phyloP scores from a whole-genome alignment of 1,140 invertebrate genomes.

The Vanessa atalanta region DNA sequence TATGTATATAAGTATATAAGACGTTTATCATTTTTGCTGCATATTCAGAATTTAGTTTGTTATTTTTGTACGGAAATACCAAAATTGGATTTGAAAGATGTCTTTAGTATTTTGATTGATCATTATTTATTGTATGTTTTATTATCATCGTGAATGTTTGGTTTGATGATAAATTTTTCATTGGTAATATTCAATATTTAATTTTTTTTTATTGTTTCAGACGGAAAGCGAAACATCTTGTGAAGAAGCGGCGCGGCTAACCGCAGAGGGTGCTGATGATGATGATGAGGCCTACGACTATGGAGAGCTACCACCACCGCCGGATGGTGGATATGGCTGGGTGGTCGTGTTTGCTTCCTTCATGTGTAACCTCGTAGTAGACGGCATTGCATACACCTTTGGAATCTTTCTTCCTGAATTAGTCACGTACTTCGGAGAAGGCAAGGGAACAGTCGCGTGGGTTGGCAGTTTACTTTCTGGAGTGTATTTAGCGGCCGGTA shows the following conservation, averaged over 20 bases:
- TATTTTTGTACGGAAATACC: slow-evolving; percentile 16
- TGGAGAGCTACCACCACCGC: slow-evolving; percentile 89
- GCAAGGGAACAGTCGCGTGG: slow-evolving; percentile 95
- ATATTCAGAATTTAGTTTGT: neutral
- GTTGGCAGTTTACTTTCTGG: slow-evolving; percentile 96
- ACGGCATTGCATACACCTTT: slow-evolving; percentile 97
- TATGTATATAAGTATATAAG: too few relatives aligned
- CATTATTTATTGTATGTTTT: neutral
- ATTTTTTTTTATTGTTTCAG: slow-evolving; percentile 79
- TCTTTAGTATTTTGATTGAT: slow-evolving; percentile 31
- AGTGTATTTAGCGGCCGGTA: slow-evolving; percentile 95
- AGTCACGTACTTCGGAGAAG: slow-evolving; percentile 89
- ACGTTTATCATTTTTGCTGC: neutral
- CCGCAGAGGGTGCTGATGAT: slow-evolving; percentile 85
- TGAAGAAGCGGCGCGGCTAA: slow-evolving; percentile 88
- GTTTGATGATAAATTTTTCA: neutral
- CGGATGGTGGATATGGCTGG: slow-evolving; percentile 95
- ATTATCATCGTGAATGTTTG: slow-evolving; percentile 20
- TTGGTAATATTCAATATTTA: neutral
- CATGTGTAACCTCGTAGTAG: slow-evolving; percentile 99
- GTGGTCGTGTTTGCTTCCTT: slow-evolving; percentile 97
- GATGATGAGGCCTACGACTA: slow-evolving; percentile 88
- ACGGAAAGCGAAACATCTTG: slow-evolving; percentile 92
- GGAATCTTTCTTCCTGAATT: slow-evolving; percentile 93
- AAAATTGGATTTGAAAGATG: neutral